phyloP scores from a whole-genome alignment of 92 coral and sea anemone genomes.

The Chrysogorgia sp. region DNA sequence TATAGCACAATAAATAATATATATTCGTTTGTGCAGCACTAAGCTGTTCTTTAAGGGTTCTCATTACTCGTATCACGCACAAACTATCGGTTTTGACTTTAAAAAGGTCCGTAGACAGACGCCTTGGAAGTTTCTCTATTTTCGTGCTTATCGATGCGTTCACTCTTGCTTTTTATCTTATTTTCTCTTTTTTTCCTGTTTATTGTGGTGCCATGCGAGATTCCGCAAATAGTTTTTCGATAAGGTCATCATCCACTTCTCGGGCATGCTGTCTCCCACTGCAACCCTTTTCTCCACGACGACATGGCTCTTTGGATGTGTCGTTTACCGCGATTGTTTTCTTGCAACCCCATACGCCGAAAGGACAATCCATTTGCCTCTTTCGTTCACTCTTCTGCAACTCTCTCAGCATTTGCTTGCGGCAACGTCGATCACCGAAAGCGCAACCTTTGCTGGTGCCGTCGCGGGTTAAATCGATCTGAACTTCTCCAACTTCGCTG shows the following conservation, averaged over 20 bases:
- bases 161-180: too few species aligned
- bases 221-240: conserved; percentile 14
- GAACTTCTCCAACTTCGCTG: not conserved
- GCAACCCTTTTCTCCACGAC: not conserved
- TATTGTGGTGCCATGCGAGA: too few species aligned
- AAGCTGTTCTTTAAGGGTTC: too few species aligned
- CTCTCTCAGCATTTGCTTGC: not conserved
- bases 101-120: too few species aligned
- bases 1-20: too few species aligned
- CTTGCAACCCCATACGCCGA: conserved; percentile 34
- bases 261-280: not conserved
- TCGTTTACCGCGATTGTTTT: not conserved
- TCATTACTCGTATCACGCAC: too few species aligned
- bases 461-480: not conserved
- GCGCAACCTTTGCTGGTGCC: too few species aligned
- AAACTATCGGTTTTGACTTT: too few species aligned
- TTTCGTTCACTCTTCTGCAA: not conserved
- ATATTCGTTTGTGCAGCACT: too few species aligned
- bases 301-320: not conserved
- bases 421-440: not conserved
- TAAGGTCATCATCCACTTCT: conserved; percentile 28
- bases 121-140: too few species aligned
- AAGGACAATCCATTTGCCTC: conserved; percentile 39
- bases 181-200: too few species aligned
- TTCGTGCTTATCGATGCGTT: too few species aligned